phyloP scores from a whole-genome alignment of 2,113 vertebrate genomes.

The Pica pica region DNA sequence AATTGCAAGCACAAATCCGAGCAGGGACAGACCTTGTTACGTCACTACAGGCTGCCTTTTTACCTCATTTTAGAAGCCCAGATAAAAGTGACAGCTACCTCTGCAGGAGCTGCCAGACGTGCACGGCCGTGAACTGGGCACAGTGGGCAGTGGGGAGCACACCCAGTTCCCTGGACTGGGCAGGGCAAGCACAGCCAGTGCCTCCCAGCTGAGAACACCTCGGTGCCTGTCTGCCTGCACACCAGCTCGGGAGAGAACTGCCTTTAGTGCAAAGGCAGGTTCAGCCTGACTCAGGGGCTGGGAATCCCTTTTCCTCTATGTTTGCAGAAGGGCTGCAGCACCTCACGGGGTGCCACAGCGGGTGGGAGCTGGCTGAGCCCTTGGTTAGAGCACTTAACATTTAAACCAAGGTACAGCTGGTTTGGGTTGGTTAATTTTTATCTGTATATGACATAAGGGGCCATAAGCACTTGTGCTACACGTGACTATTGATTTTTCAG shows the following conservation, averaged over 20 bases:
- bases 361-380: not conserved
- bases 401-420: not conserved
- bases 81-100: not conserved
- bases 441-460: not conserved
- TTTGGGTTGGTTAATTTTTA: not conserved
- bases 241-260: not conserved
- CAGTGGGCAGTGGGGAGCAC: not conserved
- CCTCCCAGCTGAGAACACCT: not conserved
- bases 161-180: fast-evolving
- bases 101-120: fast-evolving
- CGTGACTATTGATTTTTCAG: not conserved
- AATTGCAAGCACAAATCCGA: not conserved
- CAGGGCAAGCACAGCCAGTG: not conserved
- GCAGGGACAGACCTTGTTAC: not conserved
- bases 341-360: not conserved
- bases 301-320: fast-evolving
- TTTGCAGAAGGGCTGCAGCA: not conserved
- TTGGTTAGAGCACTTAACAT: not conserved
- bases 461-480: not conserved
- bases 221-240: not conserved
- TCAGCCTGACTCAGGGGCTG: not conserved
- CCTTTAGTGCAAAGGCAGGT: not conserved
- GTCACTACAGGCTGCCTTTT: not conserved
- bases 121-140: fast-evolving
- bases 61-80: not conserved